These are phyloP conservation scores for Probaryconus sp. DNA, from an alignment of 1,140 invertebrate genomes.

Conservation along the genomic window DNA sequence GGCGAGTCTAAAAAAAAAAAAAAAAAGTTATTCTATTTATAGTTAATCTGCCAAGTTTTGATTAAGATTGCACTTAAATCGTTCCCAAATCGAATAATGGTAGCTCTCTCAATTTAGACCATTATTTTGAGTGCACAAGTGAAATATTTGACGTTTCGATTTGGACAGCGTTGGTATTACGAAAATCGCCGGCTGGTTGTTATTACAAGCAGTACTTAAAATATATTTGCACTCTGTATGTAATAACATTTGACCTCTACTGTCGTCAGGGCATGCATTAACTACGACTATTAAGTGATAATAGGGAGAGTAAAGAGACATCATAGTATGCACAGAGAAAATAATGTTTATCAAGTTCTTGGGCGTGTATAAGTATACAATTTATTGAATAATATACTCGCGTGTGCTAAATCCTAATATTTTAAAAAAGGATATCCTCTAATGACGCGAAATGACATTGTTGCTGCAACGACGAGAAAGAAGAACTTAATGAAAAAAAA, in stretches of 20 bases:
- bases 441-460: constrained; percentile 3
- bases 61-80: too few relatives aligned
- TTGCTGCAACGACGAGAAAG: too few relatives aligned
- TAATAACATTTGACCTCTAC: constrained; percentile 64
- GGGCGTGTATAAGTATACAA: constrained; percentile 17
- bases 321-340: too few relatives aligned
- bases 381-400: constrained; percentile 8
- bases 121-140: neutral
- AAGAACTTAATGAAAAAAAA: too few relatives aligned
- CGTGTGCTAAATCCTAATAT: too few relatives aligned
- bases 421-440: too few relatives aligned
- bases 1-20: too few relatives aligned
- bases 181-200: constrained; percentile 26
- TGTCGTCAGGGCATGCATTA: constrained; percentile 54
- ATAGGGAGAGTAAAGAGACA: constrained; percentile 26
- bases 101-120: too few relatives aligned
- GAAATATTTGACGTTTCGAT: constrained; percentile 16
- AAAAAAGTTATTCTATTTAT: too few relatives aligned
- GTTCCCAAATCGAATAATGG: too few relatives aligned
- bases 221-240: constrained; percentile 55
- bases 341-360: constrained; percentile 29
- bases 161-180: constrained; percentile 5
- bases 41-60: too few relatives aligned
- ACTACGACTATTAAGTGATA: constrained; percentile 60
- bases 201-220: constrained; percentile 46